These are phyloP conservation scores for Alloscopus bannaensis DNA, from an alignment of 2,888 invertebrate species.

Conservation along the genomic window DNA sequence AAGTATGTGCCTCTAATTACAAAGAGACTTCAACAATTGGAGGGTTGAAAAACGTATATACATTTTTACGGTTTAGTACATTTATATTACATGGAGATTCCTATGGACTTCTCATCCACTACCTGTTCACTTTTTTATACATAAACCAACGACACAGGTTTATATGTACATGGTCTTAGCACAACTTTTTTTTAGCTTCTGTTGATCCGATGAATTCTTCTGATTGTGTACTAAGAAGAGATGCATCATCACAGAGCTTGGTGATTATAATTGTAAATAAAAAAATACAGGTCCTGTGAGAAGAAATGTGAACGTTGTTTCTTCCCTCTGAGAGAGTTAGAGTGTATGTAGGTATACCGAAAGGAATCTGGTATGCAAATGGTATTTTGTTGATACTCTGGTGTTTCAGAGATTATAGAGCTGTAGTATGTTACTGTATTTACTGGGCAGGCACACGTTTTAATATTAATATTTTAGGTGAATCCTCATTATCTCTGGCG, in stretches of 20 bases:
- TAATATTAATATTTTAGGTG: too few relatives aligned
- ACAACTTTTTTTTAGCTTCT: background rate
- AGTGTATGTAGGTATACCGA: background rate
- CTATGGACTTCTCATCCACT: background rate
- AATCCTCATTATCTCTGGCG: too few relatives aligned
- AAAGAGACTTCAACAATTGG: background rate
- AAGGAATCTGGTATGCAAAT: constrained; percentile 29
- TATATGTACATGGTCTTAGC: background rate
- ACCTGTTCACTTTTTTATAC: background rate
- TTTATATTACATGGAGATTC: background rate
- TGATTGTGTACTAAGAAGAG: background rate
- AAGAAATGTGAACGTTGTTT: background rate
- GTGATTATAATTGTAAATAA: constrained; percentile 28
- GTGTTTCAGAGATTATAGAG: too few relatives aligned
- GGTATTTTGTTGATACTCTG: too few relatives aligned
- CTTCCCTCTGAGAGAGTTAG: background rate
- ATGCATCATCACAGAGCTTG: constrained; percentile 16
- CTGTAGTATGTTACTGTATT: too few relatives aligned
- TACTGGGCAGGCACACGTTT: too few relatives aligned
- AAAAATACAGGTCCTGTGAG: constrained; percentile 52
- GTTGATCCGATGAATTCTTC: constrained; percentile 14
- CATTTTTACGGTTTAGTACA: background rate
- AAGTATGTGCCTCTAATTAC: background rate
- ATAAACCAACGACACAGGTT: background rate
- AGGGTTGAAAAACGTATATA: background rate